Percentiles rank a stretch among this genome's conserved stretches.
These are phyloP conservation scores for Malurus cyaneus DNA, from an alignment of 2,113 vertebrate genomes.

Conservation along the genomic window DNA sequence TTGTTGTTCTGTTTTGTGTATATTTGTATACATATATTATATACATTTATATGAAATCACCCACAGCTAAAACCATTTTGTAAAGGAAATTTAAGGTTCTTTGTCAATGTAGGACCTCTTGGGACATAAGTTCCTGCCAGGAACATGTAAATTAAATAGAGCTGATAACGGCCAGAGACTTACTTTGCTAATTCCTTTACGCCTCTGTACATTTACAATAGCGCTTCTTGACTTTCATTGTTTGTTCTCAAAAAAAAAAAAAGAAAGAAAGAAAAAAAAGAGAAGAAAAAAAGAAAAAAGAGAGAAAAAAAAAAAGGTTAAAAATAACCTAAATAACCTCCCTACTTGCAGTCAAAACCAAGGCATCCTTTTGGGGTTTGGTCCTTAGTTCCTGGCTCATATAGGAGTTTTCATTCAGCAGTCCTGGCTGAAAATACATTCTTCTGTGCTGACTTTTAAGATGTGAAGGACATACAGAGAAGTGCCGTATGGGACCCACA, in stretches of 20 bases:
- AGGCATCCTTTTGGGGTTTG: not conserved
- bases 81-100: not conserved
- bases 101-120: not conserved
- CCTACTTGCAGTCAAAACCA: not conserved
- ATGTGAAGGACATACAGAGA: not conserved
- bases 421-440: not conserved
- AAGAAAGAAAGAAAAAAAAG: no score
- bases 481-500: not conserved
- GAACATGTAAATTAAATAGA: not conserved
- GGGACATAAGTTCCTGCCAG: not conserved
- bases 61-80: not conserved
- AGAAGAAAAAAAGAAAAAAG: no score
- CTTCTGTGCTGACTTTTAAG: not conserved
- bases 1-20: not conserved
- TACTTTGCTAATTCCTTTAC: not conserved
- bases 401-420: not conserved
- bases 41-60: not conserved
- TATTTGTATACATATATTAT: accelerated
- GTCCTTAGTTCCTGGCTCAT: not conserved
- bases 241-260: not conserved
- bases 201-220: not conserved
- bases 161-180: not conserved
- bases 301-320: not conserved
- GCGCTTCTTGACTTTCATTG: not conserved
- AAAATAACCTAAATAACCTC: not conserved